phyloP scores from a whole-genome alignment of 2,888 invertebrate species.

The Megastigmus dorsalis region DNA sequence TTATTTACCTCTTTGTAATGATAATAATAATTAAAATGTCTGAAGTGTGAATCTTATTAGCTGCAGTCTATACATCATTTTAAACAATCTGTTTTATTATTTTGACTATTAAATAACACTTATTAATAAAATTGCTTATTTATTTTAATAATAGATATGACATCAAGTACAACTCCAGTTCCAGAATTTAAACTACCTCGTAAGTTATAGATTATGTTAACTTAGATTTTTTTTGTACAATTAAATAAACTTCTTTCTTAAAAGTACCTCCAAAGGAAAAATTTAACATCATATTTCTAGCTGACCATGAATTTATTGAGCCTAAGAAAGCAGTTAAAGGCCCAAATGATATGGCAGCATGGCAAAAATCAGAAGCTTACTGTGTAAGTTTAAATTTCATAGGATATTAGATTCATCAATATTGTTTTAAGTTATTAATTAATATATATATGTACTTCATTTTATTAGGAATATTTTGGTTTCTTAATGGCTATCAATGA shows the following conservation, averaged over 20 bases:
- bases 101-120: neutral
- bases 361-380: slow-evolving; percentile 92
- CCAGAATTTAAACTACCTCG: slow-evolving; percentile 52
- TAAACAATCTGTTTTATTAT: neutral
- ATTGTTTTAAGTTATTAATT: neutral
- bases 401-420: neutral
- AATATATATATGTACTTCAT: slow-evolving; percentile 4
- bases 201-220: slow-evolving; percentile 26
- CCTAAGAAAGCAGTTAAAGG: slow-evolving; percentile 81
- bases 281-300: slow-evolving; percentile 59
- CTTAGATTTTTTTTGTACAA: slow-evolving; percentile 11
- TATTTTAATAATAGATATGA: slow-evolving; percentile 31
- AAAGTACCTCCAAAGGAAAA: slow-evolving; percentile 48
- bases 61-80: neutral
- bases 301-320: slow-evolving; percentile 79
- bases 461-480: slow-evolving; percentile 87
- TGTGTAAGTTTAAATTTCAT: slow-evolving; percentile 76
- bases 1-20: no score
- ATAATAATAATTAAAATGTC: no score
- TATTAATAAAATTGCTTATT: neutral
- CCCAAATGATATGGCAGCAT: slow-evolving; percentile 83
- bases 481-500: slow-evolving; percentile 92
- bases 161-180: slow-evolving; percentile 14
- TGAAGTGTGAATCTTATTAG: slow-evolving; percentile 12
- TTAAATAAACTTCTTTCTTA: slow-evolving; percentile 24